A percentile compares a stretch with the other conserved stretches of the same genome.
Evolutionary conservation across 2,888 invertebrate genomes (phyloP).

Genomic region (Leucophora obtusa): DNA sequence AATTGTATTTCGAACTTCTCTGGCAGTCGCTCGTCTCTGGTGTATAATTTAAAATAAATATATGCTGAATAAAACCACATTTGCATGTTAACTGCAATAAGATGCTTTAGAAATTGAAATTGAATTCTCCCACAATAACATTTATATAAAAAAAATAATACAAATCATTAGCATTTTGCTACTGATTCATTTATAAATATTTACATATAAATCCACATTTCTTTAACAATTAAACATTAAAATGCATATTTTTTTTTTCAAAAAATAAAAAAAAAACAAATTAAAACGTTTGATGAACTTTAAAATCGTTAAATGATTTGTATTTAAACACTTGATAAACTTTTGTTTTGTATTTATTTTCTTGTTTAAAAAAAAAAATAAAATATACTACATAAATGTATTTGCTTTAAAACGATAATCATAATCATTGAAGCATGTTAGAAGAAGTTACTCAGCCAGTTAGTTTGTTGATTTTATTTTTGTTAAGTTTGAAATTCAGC

Average conservation of each 20-base stretch:
- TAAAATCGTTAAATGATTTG: conserved; percentile 56
- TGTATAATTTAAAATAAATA: conserved; percentile 35
- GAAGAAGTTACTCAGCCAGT: conserved; percentile 59
- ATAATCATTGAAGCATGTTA: conserved; percentile 57
- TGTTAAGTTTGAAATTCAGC: conserved; percentile 21
- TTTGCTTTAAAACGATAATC: conserved; percentile 52
- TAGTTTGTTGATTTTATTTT: conserved; percentile 27
- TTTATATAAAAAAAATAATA: neutral
- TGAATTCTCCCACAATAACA: conserved; percentile 54
- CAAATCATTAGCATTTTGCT: neutral
- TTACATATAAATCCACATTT: conserved; percentile 1
- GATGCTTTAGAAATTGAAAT: conserved; percentile 51
- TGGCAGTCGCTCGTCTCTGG: neutral
- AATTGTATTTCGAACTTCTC: neutral
- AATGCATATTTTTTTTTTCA: neutral
- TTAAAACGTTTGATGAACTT: conserved; percentile 62
- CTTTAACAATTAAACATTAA: neutral
- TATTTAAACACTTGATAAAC: conserved; percentile 59
- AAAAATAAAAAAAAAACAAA: neutral
- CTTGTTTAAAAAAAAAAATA: conserved; percentile 7
- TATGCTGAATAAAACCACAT: conserved; percentile 48
- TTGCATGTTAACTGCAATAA: conserved; percentile 58
- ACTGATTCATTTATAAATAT: neutral
- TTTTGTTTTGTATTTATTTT: conserved; percentile 1
- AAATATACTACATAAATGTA: neutral